These are phyloP conservation scores for Gymnoscelis rufifasciata DNA, from an alignment of 2,888 invertebrate genomes.

Conservation along the genomic window DNA sequence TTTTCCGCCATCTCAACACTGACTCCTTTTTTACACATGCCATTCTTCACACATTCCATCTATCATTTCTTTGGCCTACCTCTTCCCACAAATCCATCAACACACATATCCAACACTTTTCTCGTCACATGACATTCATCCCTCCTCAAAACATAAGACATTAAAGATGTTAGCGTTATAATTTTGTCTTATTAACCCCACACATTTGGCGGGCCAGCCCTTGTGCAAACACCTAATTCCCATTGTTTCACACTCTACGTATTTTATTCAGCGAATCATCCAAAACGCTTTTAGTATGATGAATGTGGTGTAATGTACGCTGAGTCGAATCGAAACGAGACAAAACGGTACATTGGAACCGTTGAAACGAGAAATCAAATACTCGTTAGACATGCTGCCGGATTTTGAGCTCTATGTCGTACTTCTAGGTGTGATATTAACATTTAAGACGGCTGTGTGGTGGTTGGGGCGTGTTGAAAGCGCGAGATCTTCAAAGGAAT, in stretches of 20 bases:
- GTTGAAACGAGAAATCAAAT: conserved; percentile 55
- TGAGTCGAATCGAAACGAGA: conserved; percentile 41
- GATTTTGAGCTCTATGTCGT: conserved; percentile 35
- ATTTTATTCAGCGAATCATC: conserved; percentile 29
- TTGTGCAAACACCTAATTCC: background rate
- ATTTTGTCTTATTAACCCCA: background rate
- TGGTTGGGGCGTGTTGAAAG: conserved; percentile 23
- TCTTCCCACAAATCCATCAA: too few relatives aligned
- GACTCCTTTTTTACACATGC: too few relatives aligned
- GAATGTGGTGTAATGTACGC: conserved; percentile 42
- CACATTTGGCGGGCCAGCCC: background rate
- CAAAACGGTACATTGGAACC: conserved; percentile 42
- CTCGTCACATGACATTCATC: too few relatives aligned
- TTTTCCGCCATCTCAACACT: too few relatives aligned
- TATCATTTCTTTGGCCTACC: too few relatives aligned
- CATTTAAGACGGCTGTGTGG: conserved; percentile 23
- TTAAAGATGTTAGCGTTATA: background rate
- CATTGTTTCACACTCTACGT: conserved; percentile 6
- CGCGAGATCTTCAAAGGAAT: too few relatives aligned
- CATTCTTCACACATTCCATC: too few relatives aligned
- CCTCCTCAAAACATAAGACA: too few relatives aligned
- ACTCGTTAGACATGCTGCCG: conserved; percentile 40
- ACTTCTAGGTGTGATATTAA: conserved; percentile 28
- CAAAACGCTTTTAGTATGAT: conserved; percentile 28
- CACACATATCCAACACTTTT: too few relatives aligned